Evolutionary conservation across 23 tunicate species (phyloP), one percentile per base, ranked within the genome.

Genomic region (Clavelina lepadiformis): DNA sequence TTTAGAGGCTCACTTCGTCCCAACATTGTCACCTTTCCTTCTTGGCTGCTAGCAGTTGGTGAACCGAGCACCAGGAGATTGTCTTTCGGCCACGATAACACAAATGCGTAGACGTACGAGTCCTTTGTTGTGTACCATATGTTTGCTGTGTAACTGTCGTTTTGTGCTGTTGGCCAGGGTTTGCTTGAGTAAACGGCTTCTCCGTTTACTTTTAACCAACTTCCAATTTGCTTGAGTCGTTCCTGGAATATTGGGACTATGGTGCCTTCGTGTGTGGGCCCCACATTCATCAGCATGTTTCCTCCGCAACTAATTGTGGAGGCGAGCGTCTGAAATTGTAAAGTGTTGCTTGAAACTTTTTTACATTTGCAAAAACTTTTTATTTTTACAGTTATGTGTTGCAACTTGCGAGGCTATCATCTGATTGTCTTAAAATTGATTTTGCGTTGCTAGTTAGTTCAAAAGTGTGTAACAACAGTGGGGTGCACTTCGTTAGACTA

Each of bases 241-340:
- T 86, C 82, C 49, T 86, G 86, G 71, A 75, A 86, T 28, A 86
- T 59, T 1, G 86, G 76, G 19, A 86, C 76, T 29, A 86, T 86
- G 25, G 47, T 86, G 28, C 95, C 95, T 26, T 79, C 86, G 33
- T 79, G 83, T 20, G 95, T 79, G 19, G 95, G 95, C 21, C 95
- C 95, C 25, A 86, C 76, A 51, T 86, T 86, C 95, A 86, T 78
- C 25, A 86, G 80, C 86, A 86, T 68, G 45, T 86, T 86, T 23
- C 95, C 95, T 1, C 95, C 95, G 63, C 95, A 86, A 65, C 95
- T 86, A 54, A 86, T 86, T 1, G 95, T 86, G 13, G 81, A 45
- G 24, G 77, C 86, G 34, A 86, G 52, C 6, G 86, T 79, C 95
- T 86, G 64, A 13, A 45, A 77, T 31, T n/a, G n/a, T n/a, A n/a